Conservation (phyloP, 2,888 invertebrate genomes). For the Sicus ferrugineus region DNA sequence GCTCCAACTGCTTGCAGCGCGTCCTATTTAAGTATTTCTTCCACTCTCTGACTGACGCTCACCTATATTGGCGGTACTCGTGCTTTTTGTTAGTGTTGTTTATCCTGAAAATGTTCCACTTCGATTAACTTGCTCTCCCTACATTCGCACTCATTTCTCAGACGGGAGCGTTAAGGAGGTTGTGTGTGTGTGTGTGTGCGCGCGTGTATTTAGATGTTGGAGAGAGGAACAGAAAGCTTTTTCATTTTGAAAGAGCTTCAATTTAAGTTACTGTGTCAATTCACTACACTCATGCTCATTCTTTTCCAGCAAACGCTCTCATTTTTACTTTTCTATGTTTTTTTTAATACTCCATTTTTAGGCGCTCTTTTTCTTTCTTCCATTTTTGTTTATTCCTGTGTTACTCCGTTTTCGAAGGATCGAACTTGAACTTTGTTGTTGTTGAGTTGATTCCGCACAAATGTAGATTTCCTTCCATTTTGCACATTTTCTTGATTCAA, state of each 20-base stretch:
- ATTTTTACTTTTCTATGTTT: neutral
- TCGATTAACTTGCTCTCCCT: constrained; percentile 12
- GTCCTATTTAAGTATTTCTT: constrained; percentile 23
- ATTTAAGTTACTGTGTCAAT: neutral
- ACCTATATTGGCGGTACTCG: neutral
- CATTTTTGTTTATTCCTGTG: neutral
- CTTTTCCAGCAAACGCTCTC: constrained; percentile 8
- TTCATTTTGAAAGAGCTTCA: neutral
- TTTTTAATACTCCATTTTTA: neutral
- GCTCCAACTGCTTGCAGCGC: constrained; percentile 48
- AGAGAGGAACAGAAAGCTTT: neutral
- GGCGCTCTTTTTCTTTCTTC: neutral
- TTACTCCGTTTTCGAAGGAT: constrained; percentile 1
- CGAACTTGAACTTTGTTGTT: constrained; percentile 3
- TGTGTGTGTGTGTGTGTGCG: neutral
- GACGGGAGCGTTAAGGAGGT: neutral
- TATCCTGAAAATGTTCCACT: constrained; percentile 23
- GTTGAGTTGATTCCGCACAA: neutral
- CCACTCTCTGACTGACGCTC: neutral
- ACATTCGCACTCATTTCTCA: constrained; percentile 12
- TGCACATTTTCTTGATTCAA: no score
- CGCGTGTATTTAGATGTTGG: neutral
- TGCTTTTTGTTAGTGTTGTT: constrained; percentile 1
- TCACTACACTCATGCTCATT: neutral
- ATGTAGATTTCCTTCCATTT: neutral